phyloP scores from a whole-genome alignment of 1,140 invertebrate genomes.

The Drosophila bipectinata region DNA sequence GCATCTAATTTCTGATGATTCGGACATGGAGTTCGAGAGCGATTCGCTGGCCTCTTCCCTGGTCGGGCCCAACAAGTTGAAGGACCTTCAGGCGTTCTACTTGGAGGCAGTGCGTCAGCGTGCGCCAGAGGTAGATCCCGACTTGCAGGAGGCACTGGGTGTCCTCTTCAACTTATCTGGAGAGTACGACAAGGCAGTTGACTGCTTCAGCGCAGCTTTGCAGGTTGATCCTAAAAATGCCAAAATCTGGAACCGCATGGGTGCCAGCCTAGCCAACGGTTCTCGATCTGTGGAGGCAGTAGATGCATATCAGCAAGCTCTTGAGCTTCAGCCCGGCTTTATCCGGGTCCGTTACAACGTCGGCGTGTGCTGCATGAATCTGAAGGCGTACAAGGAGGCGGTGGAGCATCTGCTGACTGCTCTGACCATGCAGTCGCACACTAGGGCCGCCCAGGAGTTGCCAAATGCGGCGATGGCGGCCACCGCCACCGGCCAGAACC shows the following conservation, averaged over 20 bases:
- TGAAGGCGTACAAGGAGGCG: constrained; percentile 97
- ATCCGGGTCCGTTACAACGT: constrained; percentile 98
- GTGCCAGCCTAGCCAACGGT: constrained; percentile 98
- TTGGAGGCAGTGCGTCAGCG: constrained; percentile 93
- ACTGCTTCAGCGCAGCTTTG: constrained; percentile 97
- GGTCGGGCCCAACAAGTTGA: constrained; percentile 73
- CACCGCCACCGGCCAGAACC: constrained; percentile 84
- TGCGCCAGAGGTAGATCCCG: constrained; percentile 92
- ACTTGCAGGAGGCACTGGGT: constrained; percentile 97
- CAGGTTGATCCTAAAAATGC: constrained; percentile 94
- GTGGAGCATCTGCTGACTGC: constrained; percentile 97
- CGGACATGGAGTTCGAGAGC: constrained; percentile 46
- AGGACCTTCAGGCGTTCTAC: constrained; percentile 91
- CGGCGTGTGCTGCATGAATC: constrained; percentile 98
- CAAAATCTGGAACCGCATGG: constrained; percentile 98
- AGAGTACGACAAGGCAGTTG: constrained; percentile 97
- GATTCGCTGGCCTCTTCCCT: constrained; percentile 62
- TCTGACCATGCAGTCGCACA: constrained; percentile 95
- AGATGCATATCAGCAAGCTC: constrained; percentile 96
- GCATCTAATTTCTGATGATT: constrained; percentile 87
- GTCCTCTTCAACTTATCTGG: constrained; percentile 97
- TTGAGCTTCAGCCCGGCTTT: constrained; percentile 96
- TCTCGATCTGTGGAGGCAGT: constrained; percentile 97
- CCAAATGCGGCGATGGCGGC: constrained; percentile 75
- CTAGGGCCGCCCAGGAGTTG: constrained; percentile 86